A percentile compares a stretch with the other conserved stretches of the same genome.
Conservation (phyloP, 2,888 invertebrate genomes). For the Apodemia duryi region DNA sequence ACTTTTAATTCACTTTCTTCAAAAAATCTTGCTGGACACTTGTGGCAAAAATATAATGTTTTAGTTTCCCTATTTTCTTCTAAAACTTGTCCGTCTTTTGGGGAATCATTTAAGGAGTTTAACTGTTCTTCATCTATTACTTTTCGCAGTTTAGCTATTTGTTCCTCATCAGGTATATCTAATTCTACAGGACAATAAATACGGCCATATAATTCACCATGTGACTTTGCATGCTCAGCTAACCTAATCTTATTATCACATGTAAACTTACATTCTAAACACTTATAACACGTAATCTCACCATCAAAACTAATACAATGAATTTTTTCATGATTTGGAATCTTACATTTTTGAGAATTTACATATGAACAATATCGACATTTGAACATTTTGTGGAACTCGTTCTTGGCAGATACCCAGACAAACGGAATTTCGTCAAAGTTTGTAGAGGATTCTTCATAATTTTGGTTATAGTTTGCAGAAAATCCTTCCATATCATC, state of each 20-base stretch:
- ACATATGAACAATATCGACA: conserved; percentile 92
- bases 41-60: conserved; percentile 86
- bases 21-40: conserved; percentile 91
- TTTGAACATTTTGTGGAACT: conserved; percentile 89
- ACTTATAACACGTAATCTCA: conserved; percentile 80
- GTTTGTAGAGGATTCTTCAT: conserved; percentile 49
- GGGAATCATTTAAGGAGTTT: conserved; percentile 29
- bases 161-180: conserved; percentile 83
- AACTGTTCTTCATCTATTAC: conserved; percentile 61
- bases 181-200: conserved; percentile 85
- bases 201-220: conserved; percentile 84
- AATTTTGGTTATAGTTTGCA: conserved; percentile 39
- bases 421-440: conserved; percentile 84
- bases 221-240: conserved; percentile 86
- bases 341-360: conserved; percentile 87
- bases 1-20: conserved; percentile 85
- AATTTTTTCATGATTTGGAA: conserved; percentile 91
- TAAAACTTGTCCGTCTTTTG: conserved; percentile 40
- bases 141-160: conserved; percentile 69
- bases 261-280: conserved; percentile 88
- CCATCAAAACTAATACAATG: conserved; percentile 78
- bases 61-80: conserved; percentile 56
- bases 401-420: conserved; percentile 86
- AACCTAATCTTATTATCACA: conserved; percentile 86
- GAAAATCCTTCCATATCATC: conserved; percentile 59